A percentile compares a stretch with the other conserved stretches of the same genome.
phyloP scores from a whole-genome alignment of 2,113 vertebrate species.

The Stegostoma tigrinum region DNA sequence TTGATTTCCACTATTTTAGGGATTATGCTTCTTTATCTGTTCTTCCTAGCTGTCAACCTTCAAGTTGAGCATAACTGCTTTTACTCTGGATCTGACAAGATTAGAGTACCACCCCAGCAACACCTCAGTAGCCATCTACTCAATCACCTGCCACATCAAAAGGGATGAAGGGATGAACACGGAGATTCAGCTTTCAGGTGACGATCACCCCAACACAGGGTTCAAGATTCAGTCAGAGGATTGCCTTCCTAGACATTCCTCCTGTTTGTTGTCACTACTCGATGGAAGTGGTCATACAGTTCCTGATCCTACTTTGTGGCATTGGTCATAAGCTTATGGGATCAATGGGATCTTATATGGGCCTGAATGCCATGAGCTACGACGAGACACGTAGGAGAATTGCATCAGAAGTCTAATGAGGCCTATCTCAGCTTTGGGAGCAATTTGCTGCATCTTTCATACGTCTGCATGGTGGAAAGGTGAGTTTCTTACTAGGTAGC shows the following conservation, averaged over 20 bases:
- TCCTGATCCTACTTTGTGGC: no score
- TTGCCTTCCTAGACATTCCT: background rate
- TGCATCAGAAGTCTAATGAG: no score
- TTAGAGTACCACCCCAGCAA: no score
- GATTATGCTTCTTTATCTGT: background rate
- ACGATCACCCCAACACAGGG: background rate
- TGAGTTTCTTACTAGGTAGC: no score
- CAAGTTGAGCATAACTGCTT: background rate
- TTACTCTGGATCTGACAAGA: background rate
- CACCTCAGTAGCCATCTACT: background rate
- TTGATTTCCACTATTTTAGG: background rate
- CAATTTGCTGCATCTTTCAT: no score
- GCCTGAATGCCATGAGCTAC: no score
- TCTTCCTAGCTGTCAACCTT: background rate
- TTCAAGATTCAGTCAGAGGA: background rate
- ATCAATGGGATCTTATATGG: background rate
- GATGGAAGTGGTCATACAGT: background rate
- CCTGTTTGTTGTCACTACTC: background rate
- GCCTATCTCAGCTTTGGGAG: no score
- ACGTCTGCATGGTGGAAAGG: no score
- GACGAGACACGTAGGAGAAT: no score
- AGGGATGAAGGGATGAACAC: background rate
- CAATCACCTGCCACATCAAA: background rate
- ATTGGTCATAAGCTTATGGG: background rate
- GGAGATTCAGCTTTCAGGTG: background rate